A percentile compares a stretch with the other conserved stretches of the same genome.
Evolutionary conservation across 2,888 invertebrate genomes (phyloP).

Genomic region (Hirtodrosophila alboralis): DNA sequence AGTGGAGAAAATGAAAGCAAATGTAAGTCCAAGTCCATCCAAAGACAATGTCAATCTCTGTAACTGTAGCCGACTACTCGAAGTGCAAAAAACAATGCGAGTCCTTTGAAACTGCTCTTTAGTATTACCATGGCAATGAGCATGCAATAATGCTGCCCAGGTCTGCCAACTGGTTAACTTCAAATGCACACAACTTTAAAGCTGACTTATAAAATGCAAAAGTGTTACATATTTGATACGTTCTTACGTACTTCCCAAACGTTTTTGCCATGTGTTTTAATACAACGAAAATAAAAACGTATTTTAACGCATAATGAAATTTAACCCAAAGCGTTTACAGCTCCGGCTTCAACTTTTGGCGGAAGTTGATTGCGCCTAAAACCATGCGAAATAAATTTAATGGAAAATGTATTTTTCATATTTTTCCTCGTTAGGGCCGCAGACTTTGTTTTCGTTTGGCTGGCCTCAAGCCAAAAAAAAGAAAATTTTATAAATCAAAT

Average conservation of each 20-base stretch:
- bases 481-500: constrained; percentile 56
- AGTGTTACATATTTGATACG: constrained; percentile 2
- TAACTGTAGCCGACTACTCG: constrained; percentile 30
- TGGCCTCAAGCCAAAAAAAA: constrained; percentile 25
- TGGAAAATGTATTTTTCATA: constrained; percentile 71
- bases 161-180: constrained; percentile 4
- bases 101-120: constrained; percentile 16
- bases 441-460: constrained; percentile 10
- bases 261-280: neutral
- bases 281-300: constrained; percentile 2
- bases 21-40: constrained; percentile 37
- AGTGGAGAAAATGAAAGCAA: constrained; percentile 43
- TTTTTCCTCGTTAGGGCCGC: constrained; percentile 27
- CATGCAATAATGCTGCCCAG: constrained; percentile 17
- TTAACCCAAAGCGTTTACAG: constrained; percentile 48
- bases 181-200: constrained; percentile 11
- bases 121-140: constrained; percentile 30
- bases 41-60: constrained; percentile 52
- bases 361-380: constrained; percentile 67
- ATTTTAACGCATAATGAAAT: constrained; percentile 56
- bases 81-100: constrained; percentile 22
- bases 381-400: constrained; percentile 74
- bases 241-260: neutral
- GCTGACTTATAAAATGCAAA: neutral
- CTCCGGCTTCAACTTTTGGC: constrained; percentile 23